These are phyloP conservation scores for Poecilia wingei DNA, from an alignment of 2,797 vertebrate species.

Conservation along the genomic window DNA sequence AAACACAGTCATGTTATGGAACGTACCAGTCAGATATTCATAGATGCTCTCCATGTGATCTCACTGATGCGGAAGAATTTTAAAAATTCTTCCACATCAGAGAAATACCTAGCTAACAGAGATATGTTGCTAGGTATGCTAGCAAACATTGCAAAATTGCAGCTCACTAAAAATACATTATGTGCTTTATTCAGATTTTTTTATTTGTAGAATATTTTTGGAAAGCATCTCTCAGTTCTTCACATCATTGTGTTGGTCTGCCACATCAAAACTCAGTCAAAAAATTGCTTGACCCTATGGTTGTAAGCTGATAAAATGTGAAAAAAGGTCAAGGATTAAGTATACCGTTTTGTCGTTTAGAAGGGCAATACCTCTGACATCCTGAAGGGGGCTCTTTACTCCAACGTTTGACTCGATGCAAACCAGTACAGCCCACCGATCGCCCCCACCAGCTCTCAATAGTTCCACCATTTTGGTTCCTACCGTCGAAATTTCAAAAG, in stretches of 20 bases:
- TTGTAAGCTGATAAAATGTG: background rate
- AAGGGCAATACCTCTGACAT: constrained; percentile 29
- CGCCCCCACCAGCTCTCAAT: constrained; percentile 39
- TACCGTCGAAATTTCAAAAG: constrained; percentile 54
- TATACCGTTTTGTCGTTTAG: background rate
- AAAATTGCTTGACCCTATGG: background rate
- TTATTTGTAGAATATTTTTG: background rate
- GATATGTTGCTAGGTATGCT: background rate
- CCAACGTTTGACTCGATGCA: constrained; percentile 48
- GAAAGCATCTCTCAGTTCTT: background rate
- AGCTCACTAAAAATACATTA: background rate
- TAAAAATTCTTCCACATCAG: too few relatives aligned
- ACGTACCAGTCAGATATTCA: background rate
- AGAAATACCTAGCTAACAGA: background rate
- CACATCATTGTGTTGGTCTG: background rate
- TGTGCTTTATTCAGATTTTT: background rate
- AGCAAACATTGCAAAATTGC: too few relatives aligned
- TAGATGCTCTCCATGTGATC: background rate
- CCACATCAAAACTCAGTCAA: background rate
- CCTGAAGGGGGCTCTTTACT: constrained; percentile 79
- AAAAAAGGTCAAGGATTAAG: background rate
- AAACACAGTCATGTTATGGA: background rate
- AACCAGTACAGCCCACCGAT: constrained; percentile 35
- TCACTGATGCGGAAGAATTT: background rate
- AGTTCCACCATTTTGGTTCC: constrained; percentile 81